A percentile compares a stretch with the other conserved stretches of the same genome.
phyloP scores from a whole-genome alignment of 2,797 vertebrate genomes.

The Poecilia picta region DNA sequence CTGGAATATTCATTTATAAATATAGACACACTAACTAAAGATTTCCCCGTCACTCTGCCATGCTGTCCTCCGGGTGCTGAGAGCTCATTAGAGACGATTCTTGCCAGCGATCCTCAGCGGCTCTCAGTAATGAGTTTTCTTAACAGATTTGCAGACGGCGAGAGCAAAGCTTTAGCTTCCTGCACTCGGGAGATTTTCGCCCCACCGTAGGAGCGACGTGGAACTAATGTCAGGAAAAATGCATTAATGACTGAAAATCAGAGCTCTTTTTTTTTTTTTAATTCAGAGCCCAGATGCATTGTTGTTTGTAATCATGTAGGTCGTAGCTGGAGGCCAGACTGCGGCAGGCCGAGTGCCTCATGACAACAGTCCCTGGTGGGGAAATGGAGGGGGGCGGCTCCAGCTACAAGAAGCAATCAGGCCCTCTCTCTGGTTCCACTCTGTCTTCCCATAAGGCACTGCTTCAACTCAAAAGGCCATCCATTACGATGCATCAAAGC shows the following conservation, averaged over 20 bases:
- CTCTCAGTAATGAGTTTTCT: conserved; percentile 70
- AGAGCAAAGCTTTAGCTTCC: conserved; percentile 25
- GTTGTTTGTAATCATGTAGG: conserved; percentile 50
- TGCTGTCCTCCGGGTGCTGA: conserved; percentile 56
- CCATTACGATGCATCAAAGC: conserved; percentile 80
- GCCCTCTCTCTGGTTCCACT: conserved; percentile 48
- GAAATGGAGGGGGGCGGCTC: conserved; percentile 50
- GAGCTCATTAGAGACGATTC: conserved; percentile 46
- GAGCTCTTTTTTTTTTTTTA: conserved; percentile 27
- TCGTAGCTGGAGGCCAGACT: conserved; percentile 50
- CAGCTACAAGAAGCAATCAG: conserved; percentile 77
- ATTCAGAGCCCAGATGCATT: conserved; percentile 12
- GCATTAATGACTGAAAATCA: conserved; percentile 26
- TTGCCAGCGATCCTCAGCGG: conserved; percentile 44
- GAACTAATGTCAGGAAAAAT: conserved; percentile 24
- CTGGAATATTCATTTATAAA: conserved; percentile 58
- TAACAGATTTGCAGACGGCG: conserved; percentile 44
- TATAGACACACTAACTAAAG: conserved; percentile 56
- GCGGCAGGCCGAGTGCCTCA: conserved; percentile 57
- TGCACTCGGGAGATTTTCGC: conserved; percentile 34
- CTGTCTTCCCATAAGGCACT: conserved; percentile 69
- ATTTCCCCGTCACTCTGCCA: conserved; percentile 33
- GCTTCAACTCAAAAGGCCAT: conserved; percentile 65
- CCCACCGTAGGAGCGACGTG: not conserved
- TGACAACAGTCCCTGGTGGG: conserved; percentile 51